Evolutionary conservation across 1,140 invertebrate species (phyloP).

Genomic region (Drosophila chauvacae): DNA sequence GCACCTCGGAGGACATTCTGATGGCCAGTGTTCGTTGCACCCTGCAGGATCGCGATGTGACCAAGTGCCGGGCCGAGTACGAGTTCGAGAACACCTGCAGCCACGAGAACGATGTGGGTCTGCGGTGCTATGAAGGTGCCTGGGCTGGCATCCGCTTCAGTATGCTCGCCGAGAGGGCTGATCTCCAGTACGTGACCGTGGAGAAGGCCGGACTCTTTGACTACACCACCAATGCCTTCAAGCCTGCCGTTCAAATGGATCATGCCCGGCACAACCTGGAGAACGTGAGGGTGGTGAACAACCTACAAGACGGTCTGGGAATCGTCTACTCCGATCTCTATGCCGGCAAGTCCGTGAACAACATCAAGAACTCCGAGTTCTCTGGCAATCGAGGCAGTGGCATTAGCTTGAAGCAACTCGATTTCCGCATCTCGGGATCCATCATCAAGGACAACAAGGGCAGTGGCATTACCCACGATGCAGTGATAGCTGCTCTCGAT

Average conservation of each 20-base stretch:
- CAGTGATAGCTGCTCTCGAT: conserved; percentile 92
- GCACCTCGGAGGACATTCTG: conserved; percentile 90
- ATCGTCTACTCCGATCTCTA: conserved; percentile 95
- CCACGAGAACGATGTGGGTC: conserved; percentile 94
- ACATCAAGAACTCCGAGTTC: conserved; percentile 95
- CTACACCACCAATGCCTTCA: conserved; percentile 95
- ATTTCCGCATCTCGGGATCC: conserved; percentile 91
- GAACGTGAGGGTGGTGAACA: conserved; percentile 91
- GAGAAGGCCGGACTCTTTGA: conserved; percentile 97
- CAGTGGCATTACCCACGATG: conserved; percentile 96
- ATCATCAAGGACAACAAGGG: conserved; percentile 93
- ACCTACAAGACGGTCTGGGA: conserved; percentile 94
- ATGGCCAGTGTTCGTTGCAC: conserved; percentile 95
- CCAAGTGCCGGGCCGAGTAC: conserved; percentile 92
- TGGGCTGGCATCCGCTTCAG: conserved; percentile 97
- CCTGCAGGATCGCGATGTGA: conserved; percentile 96
- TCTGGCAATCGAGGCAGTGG: conserved; percentile 94
- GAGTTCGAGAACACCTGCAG: conserved; percentile 96
- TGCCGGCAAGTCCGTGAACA: conserved; percentile 93
- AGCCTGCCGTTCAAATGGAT: conserved; percentile 97
- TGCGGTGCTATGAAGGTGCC: conserved; percentile 94
- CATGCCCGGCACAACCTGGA: conserved; percentile 96
- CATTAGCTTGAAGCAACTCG: conserved; percentile 94
- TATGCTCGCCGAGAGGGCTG: conserved; percentile 93
- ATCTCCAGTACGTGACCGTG: conserved; percentile 94